phyloP scores from a whole-genome alignment of 2,797 vertebrate species.

The Echiichthys vipera region DNA sequence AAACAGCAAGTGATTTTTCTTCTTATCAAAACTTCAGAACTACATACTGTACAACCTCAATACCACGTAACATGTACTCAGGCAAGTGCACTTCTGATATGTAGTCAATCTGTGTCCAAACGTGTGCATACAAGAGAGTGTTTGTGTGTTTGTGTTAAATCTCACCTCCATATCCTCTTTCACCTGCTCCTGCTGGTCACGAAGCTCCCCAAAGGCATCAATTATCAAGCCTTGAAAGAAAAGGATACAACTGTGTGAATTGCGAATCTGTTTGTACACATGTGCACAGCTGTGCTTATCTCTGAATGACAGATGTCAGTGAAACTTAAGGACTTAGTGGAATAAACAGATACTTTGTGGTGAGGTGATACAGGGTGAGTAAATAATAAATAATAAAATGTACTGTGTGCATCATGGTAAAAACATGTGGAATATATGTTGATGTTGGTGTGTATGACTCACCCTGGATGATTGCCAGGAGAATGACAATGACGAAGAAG shows the following conservation, averaged over 20 bases:
- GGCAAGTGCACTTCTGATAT: too few relatives aligned
- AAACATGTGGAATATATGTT: neutral
- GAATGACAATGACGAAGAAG: constrained; percentile 87
- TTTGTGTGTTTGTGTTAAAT: neutral
- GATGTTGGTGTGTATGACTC: constrained; percentile 31
- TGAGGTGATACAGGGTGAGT: too few relatives aligned
- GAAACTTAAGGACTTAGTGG: neutral
- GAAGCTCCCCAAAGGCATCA: constrained; percentile 85
- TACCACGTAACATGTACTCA: neutral
- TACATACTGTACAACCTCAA: neutral
- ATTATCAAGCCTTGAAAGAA: constrained; percentile 83
- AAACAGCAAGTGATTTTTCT: constrained; percentile 26
- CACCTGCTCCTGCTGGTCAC: constrained; percentile 87
- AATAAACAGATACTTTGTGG: constrained; percentile 22
- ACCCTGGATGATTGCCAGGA: constrained; percentile 88
- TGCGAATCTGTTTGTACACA: neutral
- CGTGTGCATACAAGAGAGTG: neutral
- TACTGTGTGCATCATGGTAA: neutral
- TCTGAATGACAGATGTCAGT: constrained; percentile 21
- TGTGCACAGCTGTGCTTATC: neutral
- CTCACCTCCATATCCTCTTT: constrained; percentile 86
- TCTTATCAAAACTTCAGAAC: too few relatives aligned
- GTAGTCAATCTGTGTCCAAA: neutral
- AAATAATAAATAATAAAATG: too few relatives aligned
- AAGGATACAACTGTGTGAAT: neutral